Conservation (phyloP, 2,113 vertebrate genomes). For the Planiliza haematocheilus region DNA sequence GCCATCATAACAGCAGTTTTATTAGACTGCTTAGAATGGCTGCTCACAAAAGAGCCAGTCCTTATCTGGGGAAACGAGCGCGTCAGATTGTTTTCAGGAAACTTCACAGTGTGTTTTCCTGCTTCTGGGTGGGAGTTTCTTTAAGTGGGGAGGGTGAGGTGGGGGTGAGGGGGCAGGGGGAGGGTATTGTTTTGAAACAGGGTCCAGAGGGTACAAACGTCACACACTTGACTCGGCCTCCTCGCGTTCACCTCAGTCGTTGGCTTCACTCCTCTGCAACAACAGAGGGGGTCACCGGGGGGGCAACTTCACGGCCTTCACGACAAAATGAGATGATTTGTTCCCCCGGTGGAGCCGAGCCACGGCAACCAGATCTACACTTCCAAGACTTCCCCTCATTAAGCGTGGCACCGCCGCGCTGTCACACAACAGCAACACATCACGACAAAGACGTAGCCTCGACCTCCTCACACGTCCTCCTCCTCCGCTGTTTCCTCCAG, state of each 20-base stretch:
- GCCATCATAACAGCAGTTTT: not conserved
- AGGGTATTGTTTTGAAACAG: slow-evolving; percentile 46
- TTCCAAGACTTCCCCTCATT: slow-evolving; percentile 46
- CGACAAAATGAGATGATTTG: slow-evolving; percentile 36
- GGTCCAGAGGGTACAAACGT: slow-evolving; percentile 21
- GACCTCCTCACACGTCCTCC: no score
- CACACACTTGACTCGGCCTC: slow-evolving; percentile 18
- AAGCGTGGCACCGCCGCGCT: not conserved
- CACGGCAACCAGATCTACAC: slow-evolving; percentile 28
- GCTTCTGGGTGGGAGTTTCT: slow-evolving; percentile 2
- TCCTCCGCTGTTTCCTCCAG: slow-evolving; percentile 78
- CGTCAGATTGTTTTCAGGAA: slow-evolving; percentile 5
- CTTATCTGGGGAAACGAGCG: not conserved
- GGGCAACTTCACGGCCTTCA: slow-evolving; percentile 38
- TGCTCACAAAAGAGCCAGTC: not conserved
- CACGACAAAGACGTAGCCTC: not conserved
- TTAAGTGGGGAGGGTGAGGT: slow-evolving; percentile 33
- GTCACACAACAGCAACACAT: slow-evolving; percentile 12
- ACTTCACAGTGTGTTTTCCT: not conserved
- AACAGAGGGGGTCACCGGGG: not conserved
- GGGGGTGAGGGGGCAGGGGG: slow-evolving; percentile 22
- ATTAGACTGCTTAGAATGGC: slow-evolving; percentile 11
- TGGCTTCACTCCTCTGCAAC: not conserved
- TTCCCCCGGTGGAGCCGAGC: slow-evolving; percentile 12
- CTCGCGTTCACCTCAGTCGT: slow-evolving; percentile 38